Evolutionary conservation across 2,113 vertebrate species (phyloP).

Genomic region (Murina feae): DNA sequence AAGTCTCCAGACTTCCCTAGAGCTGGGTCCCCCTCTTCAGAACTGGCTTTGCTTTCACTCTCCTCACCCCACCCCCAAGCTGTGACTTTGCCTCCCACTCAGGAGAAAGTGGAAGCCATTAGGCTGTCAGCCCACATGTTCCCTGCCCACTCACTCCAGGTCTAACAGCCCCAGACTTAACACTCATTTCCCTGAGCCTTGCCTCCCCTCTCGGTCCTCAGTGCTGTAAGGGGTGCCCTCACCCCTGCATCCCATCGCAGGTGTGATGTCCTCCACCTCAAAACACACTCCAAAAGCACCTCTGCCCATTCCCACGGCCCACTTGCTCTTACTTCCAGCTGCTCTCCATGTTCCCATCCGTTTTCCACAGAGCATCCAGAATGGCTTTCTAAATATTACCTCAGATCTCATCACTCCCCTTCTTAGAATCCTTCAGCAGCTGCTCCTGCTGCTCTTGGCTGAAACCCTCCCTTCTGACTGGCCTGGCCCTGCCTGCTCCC

Average conservation of each 20-base stretch:
- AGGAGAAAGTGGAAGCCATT: background rate
- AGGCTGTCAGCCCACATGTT: background rate
- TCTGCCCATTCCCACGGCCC: background rate
- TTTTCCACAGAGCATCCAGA: background rate
- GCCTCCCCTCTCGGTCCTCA: background rate
- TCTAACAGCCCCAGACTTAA: background rate
- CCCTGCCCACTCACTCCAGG: background rate
- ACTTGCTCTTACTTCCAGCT: rapidly evolving
- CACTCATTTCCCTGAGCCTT: too few species aligned
- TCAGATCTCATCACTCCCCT: background rate
- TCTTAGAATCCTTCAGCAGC: background rate
- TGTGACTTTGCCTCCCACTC: background rate
- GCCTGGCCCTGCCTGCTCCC: background rate
- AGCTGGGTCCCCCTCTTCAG: background rate
- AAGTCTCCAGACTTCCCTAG: background rate
- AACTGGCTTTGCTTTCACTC: background rate
- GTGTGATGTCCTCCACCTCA: background rate
- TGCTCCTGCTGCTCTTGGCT: background rate
- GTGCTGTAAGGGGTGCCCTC: background rate
- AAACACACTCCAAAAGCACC: background rate
- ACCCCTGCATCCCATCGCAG: rapidly evolving
- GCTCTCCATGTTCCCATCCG: background rate
- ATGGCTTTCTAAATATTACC: background rate
- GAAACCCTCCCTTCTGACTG: background rate
- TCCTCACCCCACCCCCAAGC: background rate